Base-by-base conservation (phyloP, 1,140 invertebrate species). In the Platyscapa corneri region DNA sequence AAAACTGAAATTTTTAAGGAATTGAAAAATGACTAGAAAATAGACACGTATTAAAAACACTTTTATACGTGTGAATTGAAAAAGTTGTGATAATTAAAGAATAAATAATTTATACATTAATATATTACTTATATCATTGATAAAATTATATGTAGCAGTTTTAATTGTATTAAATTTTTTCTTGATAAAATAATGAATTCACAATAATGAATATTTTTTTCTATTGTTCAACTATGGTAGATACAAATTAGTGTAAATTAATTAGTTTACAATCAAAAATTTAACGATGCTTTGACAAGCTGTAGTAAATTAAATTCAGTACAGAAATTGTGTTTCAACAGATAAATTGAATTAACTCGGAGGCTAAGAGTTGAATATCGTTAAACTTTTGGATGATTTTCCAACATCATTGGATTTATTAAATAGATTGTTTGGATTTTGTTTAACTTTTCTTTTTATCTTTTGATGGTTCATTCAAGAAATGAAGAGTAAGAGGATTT, bases 251-350 rank as follows among this genome's bases (percentile, higher is more conserved):
- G 27, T 10, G 18, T 6, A 64, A 67, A 67, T 53, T 67, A 16
- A 10, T 67, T 16, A 16, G 18, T 12, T 64, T 14, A 14, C 39
- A 30, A 86, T 79, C 84, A 86, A 88, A 88, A 90, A 91, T 90
- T 92, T 92, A 91, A 92, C 90, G 86, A 88, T 89, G 88, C 90
- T 90, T 90, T 89, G 89, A 89, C 88, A 88, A 90, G 87, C 87
- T 74, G 81, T 81, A 83, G 64, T 7, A 86, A 81, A 60, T 80
- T 79, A 78, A 84, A 74, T 74, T 76, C 49, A 76, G 74, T 87
- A 86, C 83, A 53, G 77, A 82, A 34, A 49, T 56, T 39, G 65
- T n/a, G 27, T 0, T 76, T 80, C 77, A 86, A 85, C 64, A 87
- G 88, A 88, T 90, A 88, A 89, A 86, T 88, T 84, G 86, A 89